These are phyloP conservation scores for Eueides isabella DNA, from an alignment of 1,140 invertebrate species.

Conservation along the genomic window DNA sequence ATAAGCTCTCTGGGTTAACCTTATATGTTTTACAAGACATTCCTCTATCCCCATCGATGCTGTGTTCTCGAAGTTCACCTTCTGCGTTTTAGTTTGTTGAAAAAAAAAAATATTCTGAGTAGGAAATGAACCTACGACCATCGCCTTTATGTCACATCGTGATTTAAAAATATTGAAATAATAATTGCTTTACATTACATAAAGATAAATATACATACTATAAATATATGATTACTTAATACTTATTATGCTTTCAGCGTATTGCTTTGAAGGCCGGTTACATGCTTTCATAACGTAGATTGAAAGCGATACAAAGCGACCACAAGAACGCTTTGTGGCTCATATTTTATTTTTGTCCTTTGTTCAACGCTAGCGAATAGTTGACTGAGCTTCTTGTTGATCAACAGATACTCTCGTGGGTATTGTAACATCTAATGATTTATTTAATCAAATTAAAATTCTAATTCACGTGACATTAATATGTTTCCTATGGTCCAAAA, in stretches of 20 bases:
- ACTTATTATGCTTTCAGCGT: slow-evolving; percentile 69
- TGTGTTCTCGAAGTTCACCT: too few relatives aligned
- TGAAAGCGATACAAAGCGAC: slow-evolving; percentile 74
- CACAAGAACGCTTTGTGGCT: slow-evolving; percentile 71
- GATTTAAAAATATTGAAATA: too few relatives aligned
- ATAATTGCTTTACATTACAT: background rate
- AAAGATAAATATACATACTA: background rate
- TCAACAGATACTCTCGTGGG: slow-evolving; percentile 30
- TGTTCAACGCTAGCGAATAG: slow-evolving; percentile 47
- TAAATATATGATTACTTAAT: slow-evolving; percentile 43
- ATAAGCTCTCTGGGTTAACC: too few relatives aligned
- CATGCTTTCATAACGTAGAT: slow-evolving; percentile 70
- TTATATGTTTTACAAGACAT: too few relatives aligned
- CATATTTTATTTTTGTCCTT: slow-evolving; percentile 64
- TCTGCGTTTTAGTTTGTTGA: too few relatives aligned
- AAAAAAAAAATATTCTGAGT: too few relatives aligned
- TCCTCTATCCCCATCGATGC: too few relatives aligned
- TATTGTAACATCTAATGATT: background rate
- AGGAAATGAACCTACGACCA: too few relatives aligned
- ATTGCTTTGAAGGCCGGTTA: slow-evolving; percentile 66
- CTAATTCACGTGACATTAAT: background rate
- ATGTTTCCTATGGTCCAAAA: background rate
- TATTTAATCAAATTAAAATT: background rate
- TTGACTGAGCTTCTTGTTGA: slow-evolving; percentile 44
- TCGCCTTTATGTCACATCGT: too few relatives aligned